These are phyloP conservation scores for Phyllostomus hastatus DNA, from an alignment of 2,113 vertebrate genomes.

Conservation along the genomic window DNA sequence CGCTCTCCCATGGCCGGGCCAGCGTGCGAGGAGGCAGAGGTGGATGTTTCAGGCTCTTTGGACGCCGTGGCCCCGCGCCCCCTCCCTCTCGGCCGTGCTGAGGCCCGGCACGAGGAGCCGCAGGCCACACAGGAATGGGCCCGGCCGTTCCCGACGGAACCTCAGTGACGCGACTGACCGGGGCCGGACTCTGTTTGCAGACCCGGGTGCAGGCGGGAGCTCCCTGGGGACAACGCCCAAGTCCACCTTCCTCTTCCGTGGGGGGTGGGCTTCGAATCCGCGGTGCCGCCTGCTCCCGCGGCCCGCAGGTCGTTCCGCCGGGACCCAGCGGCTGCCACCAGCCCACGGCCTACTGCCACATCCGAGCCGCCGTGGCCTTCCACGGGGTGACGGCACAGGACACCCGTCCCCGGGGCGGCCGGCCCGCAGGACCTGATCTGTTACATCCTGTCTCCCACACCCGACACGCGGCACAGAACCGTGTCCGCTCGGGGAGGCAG, in stretches of 20 bases:
- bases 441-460: fast-evolving
- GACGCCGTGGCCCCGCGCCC: fast-evolving
- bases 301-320: fast-evolving
- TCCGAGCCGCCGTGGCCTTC: fast-evolving
- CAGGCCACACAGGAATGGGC: fast-evolving
- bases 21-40: fast-evolving
- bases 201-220: fast-evolving
- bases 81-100: fast-evolving
- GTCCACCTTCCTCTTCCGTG: neutral
- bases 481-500: fast-evolving
- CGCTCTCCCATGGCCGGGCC: fast-evolving
- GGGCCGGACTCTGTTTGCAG: fast-evolving
- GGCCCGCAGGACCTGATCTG: neutral
- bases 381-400: fast-evolving
- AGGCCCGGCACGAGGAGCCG: fast-evolving
- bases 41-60: fast-evolving
- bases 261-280: fast-evolving
- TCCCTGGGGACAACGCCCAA: fast-evolving
- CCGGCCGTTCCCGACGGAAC: neutral
- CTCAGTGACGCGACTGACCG: fast-evolving
- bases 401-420: fast-evolving
- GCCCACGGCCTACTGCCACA: fast-evolving
- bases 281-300: fast-evolving
- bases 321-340: fast-evolving
- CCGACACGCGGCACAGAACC: fast-evolving